Evolutionary conservation across 2,888 invertebrate genomes (phyloP).

Genomic region (Chirona hameri): DNA sequence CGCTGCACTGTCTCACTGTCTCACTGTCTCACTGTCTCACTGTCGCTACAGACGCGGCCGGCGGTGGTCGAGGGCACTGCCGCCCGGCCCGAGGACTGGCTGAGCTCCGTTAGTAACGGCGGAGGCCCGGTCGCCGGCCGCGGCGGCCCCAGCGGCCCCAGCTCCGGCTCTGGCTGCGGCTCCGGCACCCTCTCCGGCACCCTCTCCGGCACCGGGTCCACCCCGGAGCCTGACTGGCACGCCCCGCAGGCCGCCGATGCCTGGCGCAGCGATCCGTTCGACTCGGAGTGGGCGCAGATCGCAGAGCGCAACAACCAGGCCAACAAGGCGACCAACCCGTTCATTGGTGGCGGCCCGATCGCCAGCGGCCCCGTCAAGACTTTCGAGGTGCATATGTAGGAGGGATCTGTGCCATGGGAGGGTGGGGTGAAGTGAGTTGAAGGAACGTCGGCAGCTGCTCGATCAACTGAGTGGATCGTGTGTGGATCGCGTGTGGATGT

Average conservation of each 20-base stretch:
- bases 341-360: background rate
- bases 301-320: slow-evolving; percentile 23
- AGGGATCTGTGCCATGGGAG: background rate
- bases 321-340: background rate
- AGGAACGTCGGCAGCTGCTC: background rate
- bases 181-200: background rate
- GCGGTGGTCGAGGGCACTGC: background rate
- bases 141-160: background rate
- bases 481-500: background rate
- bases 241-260: background rate
- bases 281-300: slow-evolving; percentile 6
- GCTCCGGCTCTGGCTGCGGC: background rate
- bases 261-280: slow-evolving; percentile 10
- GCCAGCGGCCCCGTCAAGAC: background rate
- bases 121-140: background rate
- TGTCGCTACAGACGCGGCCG: background rate
- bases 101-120: background rate
- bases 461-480: background rate
- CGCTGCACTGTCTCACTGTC: background rate
- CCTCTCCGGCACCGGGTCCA: background rate
- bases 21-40: too few species aligned
- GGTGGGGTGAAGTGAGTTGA: background rate
- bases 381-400: slow-evolving; percentile 28
- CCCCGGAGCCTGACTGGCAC: background rate
- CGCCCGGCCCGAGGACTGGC: background rate